Evolutionary conservation across 53 echinoderm and acorn worm genomes (phyloP).

Genomic region (Crossaster papposus): DNA sequence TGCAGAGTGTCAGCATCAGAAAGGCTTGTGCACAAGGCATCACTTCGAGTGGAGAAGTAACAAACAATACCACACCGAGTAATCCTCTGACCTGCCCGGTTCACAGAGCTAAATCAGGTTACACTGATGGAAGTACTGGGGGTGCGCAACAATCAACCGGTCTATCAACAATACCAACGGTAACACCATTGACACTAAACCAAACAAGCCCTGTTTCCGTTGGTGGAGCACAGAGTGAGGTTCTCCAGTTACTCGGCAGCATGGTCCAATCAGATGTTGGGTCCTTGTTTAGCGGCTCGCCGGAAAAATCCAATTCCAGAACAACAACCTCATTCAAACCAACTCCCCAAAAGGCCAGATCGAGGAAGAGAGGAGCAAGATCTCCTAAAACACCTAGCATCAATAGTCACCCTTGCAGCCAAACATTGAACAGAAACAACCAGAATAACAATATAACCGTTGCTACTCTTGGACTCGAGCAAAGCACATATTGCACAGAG

Average conservation of each 20-base stretch:
- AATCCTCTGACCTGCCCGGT: constrained; percentile 1
- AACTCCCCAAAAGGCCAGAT: background rate
- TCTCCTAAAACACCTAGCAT: background rate
- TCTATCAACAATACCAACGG: background rate
- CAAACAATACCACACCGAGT: background rate
- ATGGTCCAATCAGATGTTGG: constrained; percentile 49
- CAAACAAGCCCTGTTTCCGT: background rate
- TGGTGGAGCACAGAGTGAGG: constrained; percentile 14
- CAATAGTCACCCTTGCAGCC: background rate
- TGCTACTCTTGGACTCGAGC: background rate
- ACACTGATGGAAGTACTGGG: background rate
- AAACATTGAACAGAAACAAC: constrained; percentile 15
- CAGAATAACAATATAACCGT: background rate
- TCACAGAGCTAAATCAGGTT: background rate
- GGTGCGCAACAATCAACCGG: background rate
- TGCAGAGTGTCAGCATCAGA: background rate
- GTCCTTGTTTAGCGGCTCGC: background rate
- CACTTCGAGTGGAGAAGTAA: background rate
- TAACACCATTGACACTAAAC: background rate
- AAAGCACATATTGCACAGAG: background rate
- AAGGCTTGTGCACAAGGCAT: background rate
- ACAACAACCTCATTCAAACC: background rate
- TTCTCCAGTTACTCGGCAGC: constrained; percentile 27
- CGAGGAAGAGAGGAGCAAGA: background rate
- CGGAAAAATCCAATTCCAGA: constrained; percentile 8